A percentile compares a stretch with the other conserved stretches of the same genome.
Conservation (phyloP, 2,113 vertebrate genomes). For the Noctilio leporinus region DNA sequence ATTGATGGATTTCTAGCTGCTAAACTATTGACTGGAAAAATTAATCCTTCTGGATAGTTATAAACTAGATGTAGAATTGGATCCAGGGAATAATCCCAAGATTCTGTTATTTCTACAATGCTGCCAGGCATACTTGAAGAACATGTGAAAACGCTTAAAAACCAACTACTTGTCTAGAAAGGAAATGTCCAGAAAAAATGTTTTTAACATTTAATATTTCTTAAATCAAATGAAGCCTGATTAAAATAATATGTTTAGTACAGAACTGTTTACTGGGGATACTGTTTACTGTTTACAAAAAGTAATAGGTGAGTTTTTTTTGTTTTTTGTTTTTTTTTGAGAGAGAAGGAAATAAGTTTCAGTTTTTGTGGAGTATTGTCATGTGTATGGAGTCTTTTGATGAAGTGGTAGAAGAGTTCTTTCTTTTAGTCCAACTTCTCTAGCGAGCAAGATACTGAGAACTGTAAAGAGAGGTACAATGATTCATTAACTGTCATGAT, state of each 20-base stretch:
- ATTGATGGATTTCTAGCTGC: background rate
- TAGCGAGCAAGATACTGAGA: background rate
- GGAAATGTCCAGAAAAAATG: background rate
- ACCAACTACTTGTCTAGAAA: background rate
- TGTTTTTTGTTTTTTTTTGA: slow-evolving; percentile 25
- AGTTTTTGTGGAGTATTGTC: background rate
- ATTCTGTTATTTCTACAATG: slow-evolving; percentile 9
- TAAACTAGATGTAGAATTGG: background rate
- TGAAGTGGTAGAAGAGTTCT: background rate
- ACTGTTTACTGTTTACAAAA: background rate
- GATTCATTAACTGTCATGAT: background rate
- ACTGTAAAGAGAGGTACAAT: background rate
- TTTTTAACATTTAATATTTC: background rate
- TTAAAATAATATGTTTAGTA: background rate
- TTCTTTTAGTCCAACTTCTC: background rate
- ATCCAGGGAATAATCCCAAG: background rate
- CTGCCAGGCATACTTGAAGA: background rate
- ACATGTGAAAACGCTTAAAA: background rate
- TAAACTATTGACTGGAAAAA: background rate
- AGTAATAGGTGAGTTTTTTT: background rate
- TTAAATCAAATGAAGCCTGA: background rate
- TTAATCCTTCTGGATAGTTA: background rate
- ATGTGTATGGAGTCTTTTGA: background rate
- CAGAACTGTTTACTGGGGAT: background rate
- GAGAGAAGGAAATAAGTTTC: background rate